Evolutionary conservation across 92 coral and sea anemone species (phyloP), one percentile per base, ranked within the genome.

Genomic region (Isaurus tuberculatus): DNA sequence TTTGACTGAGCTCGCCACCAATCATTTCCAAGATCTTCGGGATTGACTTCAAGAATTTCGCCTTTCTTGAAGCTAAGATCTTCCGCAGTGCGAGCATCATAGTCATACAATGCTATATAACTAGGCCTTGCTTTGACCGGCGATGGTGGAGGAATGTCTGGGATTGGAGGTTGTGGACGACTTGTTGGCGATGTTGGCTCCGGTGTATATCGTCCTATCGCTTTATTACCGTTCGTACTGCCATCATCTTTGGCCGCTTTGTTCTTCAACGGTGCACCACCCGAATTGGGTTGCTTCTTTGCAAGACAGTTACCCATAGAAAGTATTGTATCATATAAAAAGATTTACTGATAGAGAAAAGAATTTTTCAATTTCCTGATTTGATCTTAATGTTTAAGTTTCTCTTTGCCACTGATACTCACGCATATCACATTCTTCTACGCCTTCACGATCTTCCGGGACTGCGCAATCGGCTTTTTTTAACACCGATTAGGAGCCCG

Each of bases 1-100:
- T 93, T 90, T 36, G 97, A 96, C 43, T 88, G 89, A 10, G 99
- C 99, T 64, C 90, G 81, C 99, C 99, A 96, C 99, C 99, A 96
- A 66, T 96, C 99, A 73, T 91, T 92, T 20, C 33, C 80, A 20
- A 92, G 79, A 79, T 94, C 95, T 27, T 94, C 98, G 20, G 83
- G 57, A 66, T 90, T 80, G 10, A 96, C 99, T 77, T 96, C 99
- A 10, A 96, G 93, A 88, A 94, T 85, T 10, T 96, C 99, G 55
- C 98, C 98, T 80, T 94, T 96, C 82, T 73, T 87, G 91, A 96
- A 96, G 83, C 94, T 94, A n/a, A 96, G 84, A 89, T 96, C 99
- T 71, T 96, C 99, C 5, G 90, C 67, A 11, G 99, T 96, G 79
- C 99, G 93, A 29, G 95, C 95, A 46, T 96, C 99, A 77, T 96